Conservation (phyloP, 2,113 vertebrate species). For the Archocentrus centrarchus region DNA sequence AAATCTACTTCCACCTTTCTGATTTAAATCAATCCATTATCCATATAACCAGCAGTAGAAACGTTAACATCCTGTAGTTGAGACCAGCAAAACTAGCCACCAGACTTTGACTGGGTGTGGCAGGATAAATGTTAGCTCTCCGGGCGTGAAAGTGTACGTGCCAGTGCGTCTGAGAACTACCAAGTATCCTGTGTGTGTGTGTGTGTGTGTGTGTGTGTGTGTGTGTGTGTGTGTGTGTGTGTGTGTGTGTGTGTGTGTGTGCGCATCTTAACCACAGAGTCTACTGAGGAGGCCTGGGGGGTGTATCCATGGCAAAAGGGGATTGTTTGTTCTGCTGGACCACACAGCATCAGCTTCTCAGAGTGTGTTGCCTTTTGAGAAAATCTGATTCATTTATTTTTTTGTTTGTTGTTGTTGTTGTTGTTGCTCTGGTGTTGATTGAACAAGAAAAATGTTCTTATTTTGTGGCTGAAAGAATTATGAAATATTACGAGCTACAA, state of each 20-base stretch:
- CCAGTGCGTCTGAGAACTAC: not conserved
- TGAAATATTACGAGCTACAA: not conserved
- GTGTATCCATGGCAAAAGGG: slow-evolving; percentile 24
- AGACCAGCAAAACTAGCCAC: not conserved
- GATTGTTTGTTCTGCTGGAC: slow-evolving; percentile 54
- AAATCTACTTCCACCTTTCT: not conserved
- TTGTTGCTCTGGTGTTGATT: not conserved
- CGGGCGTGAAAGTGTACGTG: slow-evolving; percentile 14
- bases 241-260: not conserved
- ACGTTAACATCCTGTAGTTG: not conserved
- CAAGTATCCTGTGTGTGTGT: not conserved
- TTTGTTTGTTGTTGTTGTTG: no score
- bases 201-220: not conserved
- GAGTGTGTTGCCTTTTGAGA: slow-evolving; percentile 29
- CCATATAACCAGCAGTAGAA: not conserved
- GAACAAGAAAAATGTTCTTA: not conserved
- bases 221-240: not conserved
- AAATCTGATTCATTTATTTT: not conserved
- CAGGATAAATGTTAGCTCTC: slow-evolving; percentile 23
- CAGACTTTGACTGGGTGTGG: slow-evolving; percentile 59
- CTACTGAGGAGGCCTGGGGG: slow-evolving; percentile 13
- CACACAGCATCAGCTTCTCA: slow-evolving; percentile 58
- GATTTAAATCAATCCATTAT: not conserved
- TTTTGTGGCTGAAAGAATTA: not conserved
- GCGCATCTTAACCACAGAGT: slow-evolving; percentile 5